Evolutionary conservation across 2,888 invertebrate genomes (phyloP).

Genomic region (Phaonia tiefii): DNA sequence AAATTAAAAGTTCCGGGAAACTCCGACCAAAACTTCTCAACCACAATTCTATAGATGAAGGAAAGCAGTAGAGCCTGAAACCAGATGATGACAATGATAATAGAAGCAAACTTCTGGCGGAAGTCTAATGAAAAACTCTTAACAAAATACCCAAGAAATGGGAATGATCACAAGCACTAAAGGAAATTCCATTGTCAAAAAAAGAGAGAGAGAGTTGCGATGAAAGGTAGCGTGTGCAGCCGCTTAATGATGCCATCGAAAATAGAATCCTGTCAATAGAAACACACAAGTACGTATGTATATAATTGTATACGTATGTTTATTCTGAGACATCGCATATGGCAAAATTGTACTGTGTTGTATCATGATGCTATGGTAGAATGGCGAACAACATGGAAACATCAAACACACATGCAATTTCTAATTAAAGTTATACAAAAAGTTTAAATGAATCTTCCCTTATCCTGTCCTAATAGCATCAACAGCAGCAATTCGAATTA

Average conservation of each 20-base stretch:
- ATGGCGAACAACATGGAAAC: neutral
- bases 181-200: conserved; percentile 23
- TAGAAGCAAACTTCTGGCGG: conserved; percentile 54
- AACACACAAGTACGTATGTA: neutral
- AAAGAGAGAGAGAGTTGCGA: no score
- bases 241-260: conserved; percentile 3
- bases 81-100: conserved; percentile 54
- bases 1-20: conserved; percentile 1
- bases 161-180: conserved; percentile 5
- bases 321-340: neutral
- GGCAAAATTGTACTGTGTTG: conserved; percentile 1
- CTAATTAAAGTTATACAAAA: conserved; percentile 25
- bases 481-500: no score
- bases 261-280: neutral
- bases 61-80: neutral
- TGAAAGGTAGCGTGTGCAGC: no score
- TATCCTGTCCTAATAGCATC: no score
- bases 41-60: conserved; percentile 5
- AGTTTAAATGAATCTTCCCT: conserved; percentile 7
- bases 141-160: conserved; percentile 30
- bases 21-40: conserved; percentile 9
- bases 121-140: conserved; percentile 48
- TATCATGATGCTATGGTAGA: no score
- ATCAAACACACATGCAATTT: conserved; percentile 19
- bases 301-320: neutral